Percentiles rank a stretch among this genome's conserved stretches.
phyloP scores from a whole-genome alignment of 30 jellyfish, hydroid and myxozoan species.

The Sanderia malayensis region DNA sequence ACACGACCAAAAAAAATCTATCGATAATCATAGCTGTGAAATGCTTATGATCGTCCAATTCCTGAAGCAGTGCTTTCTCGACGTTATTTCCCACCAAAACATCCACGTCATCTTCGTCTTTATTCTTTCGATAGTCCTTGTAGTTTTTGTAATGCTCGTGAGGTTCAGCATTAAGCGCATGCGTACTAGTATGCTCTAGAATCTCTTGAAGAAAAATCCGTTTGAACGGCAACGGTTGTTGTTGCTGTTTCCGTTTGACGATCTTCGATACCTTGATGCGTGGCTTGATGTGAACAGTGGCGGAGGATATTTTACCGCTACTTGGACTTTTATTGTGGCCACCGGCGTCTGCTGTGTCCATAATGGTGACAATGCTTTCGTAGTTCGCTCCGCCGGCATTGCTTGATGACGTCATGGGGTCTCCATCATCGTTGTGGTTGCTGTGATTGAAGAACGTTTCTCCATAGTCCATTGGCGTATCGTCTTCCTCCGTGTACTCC shows the following conservation, averaged over 20 bases:
- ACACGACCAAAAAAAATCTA: conserved; percentile 36
- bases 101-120: conserved; percentile 73
- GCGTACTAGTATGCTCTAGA: conserved; percentile 62
- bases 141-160: conserved; percentile 52
- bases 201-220: conserved; percentile 31
- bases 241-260: conserved; percentile 38
- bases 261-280: conserved; percentile 41
- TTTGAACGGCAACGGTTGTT: conserved; percentile 34
- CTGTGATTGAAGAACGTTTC: too few species aligned
- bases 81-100: conserved; percentile 49
- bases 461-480: conserved; percentile 5
- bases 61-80: conserved; percentile 40
- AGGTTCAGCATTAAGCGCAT: conserved; percentile 70
- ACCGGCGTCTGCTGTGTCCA: conserved; percentile 29
- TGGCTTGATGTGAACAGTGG: conserved; percentile 30
- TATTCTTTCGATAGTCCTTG: conserved; percentile 50
- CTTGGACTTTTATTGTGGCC: neutral
- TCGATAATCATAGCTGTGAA: conserved; percentile 57
- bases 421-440: conserved; percentile 32
- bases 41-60: conserved; percentile 53
- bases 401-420: too few species aligned
- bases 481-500: conserved; percentile 36
- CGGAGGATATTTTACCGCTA: too few species aligned
- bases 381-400: conserved; percentile 7
- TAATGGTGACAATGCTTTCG: conserved; percentile 57